Conservation (phyloP, 2,113 vertebrate species). For the Chamaea fasciata region DNA sequence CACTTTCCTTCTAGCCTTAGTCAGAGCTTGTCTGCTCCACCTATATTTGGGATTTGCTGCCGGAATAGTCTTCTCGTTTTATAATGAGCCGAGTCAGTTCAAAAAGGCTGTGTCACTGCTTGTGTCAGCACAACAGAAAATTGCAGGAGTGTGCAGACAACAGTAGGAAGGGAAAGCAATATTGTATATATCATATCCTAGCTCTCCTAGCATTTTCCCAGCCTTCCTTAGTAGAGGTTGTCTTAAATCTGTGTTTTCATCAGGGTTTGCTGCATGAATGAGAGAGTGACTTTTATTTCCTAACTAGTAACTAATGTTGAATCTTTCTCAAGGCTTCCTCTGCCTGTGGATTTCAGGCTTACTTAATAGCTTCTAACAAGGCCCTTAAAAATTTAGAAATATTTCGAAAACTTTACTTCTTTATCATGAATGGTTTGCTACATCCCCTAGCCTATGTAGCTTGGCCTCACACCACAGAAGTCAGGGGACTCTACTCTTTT, state of each 20-base stretch:
- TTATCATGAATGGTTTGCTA: background rate
- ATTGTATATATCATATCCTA: background rate
- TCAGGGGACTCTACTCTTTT: background rate
- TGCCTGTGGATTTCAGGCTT: background rate
- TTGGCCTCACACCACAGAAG: background rate
- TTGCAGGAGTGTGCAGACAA: background rate
- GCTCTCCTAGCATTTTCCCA: background rate
- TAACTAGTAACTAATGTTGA: background rate
- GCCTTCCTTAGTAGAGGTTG: background rate
- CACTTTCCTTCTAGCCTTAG: background rate
- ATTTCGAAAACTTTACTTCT: background rate
- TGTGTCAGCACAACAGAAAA: background rate
- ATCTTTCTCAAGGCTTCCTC: background rate
- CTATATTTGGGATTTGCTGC: background rate
- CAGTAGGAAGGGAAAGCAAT: background rate
- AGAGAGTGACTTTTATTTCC: background rate
- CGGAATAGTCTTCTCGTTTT: background rate
- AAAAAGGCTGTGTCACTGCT: background rate
- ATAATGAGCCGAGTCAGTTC: background rate
- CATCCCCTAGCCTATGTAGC: background rate
- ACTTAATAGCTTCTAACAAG: background rate
- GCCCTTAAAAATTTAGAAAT: background rate
- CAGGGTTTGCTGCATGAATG: background rate
- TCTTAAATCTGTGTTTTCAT: background rate
- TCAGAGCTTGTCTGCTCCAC: background rate